Percentiles rank a stretch among this genome's conserved stretches.
Evolutionary conservation across 2,797 vertebrate species (phyloP).

Genomic region (Centropyge bicolor): DNA sequence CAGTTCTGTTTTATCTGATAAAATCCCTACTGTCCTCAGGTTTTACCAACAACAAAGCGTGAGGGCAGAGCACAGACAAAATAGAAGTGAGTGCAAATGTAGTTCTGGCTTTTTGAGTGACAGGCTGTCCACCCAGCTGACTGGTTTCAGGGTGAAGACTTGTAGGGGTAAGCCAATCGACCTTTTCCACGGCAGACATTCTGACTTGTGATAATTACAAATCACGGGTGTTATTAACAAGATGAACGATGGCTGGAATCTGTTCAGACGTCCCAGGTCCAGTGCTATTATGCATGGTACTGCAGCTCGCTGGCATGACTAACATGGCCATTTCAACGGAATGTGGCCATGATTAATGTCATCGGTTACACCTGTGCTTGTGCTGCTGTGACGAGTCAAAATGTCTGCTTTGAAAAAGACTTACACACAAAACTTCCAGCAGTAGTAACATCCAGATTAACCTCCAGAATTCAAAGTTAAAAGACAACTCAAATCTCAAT

Average conservation of each 20-base stretch:
- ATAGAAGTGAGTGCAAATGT: not conserved
- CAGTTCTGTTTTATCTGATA: not conserved
- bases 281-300: not conserved
- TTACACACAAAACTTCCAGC: not conserved
- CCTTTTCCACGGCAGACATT: not conserved
- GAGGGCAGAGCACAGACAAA: not conserved
- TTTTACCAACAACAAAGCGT: conserved; percentile 6
- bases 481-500: conserved; percentile 21
- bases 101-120: not conserved
- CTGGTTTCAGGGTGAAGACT: not conserved
- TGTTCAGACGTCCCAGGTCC: conserved; percentile 1
- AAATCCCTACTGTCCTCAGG: not conserved
- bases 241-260: not conserved
- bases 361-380: not conserved
- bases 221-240: not conserved
- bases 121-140: not conserved
- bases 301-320: not conserved
- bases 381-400: not conserved
- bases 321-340: conserved; percentile 2
- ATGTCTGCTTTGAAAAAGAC: not conserved
- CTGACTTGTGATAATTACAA: not conserved
- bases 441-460: not conserved
- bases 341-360: not conserved
- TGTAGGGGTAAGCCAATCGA: not conserved
- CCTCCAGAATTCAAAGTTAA: conserved; percentile 7